Base-by-base conservation (phyloP, 30 jellyfish, hydroid and myxozoan genomes). In the Clytia hemisphaerica region DNA sequence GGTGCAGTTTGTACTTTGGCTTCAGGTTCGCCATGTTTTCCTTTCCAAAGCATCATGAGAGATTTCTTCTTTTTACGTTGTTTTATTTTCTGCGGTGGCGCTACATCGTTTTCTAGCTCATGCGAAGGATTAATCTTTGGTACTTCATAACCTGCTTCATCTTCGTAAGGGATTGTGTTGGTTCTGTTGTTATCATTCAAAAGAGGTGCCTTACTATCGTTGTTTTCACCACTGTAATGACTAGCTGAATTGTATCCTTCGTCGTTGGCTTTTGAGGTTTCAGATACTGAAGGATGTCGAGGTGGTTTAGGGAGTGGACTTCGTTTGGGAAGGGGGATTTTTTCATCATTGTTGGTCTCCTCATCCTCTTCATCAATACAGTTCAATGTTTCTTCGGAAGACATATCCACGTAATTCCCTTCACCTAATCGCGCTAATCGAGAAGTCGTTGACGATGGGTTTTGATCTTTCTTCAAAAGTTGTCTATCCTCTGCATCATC, bases 221-320 rank as follows among this genome's bases (percentile, higher is more conserved):
- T 49, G 16, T 55, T 79, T 6, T 88, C 97, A 19, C 97, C 97
- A 47, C 97, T 88, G 58, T 80, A 88, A 53, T 73, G 89, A 53
- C 93, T 88, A 65, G 93, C 74, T 79, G 93, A 75, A 75, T 88
- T 88, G 72, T 88, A 88, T 5, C 97, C 97, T 57, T 88, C 97
- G 44, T 88, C 97, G 37, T 83, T 73, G 10, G 82, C 92, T 18
- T 82, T 76, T 21, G 92, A 65, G 24, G 7, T 18, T 10, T 36
- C 67, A 26, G 33, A n/a, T n/a, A n/a, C n/a, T n/a, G n/a, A n/a
- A n/a, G n/a, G n/a, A 24, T 10, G n/a, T 21, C 26, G 25, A 25
- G 51, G 68, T 5, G 10, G 31, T 45, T 28, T 28, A 16, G n/a
- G n/a, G n/a, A n/a, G n/a, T n/a, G n/a, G n/a, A n/a, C n/a, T n/a